A percentile compares a stretch with the other conserved stretches of the same genome.
Conservation (phyloP, 37 sponge, comb jelly and placozoan species). For the Ephydatia muelleri region DNA sequence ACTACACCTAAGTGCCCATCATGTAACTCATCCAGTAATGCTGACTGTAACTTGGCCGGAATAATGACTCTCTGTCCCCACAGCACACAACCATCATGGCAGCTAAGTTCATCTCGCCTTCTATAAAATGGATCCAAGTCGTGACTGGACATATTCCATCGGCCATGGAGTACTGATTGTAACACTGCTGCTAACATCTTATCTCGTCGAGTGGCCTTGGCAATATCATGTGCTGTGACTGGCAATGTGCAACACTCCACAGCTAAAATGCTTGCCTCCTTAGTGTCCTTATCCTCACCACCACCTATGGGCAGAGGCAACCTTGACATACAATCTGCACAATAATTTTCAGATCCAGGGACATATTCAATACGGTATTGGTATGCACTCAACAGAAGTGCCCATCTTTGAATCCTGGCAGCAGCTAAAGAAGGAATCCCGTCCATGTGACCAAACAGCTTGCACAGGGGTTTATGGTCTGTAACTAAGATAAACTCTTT, state of each 20-base stretch:
- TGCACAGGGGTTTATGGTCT: slow-evolving; percentile 44
- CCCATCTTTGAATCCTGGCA: slow-evolving; percentile 41
- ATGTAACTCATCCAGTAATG: slow-evolving; percentile 21
- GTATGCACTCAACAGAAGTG: slow-evolving; percentile 27
- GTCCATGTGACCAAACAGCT: slow-evolving; percentile 34
- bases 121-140: neutral
- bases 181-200: slow-evolving; percentile 42
- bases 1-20: slow-evolving; percentile 9
- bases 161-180: slow-evolving; percentile 14
- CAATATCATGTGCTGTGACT: slow-evolving; percentile 21
- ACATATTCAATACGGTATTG: slow-evolving; percentile 29
- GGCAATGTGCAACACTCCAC: slow-evolving; percentile 2
- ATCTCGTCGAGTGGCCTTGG: slow-evolving; percentile 18
- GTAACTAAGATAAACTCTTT: slow-evolving; percentile 25
- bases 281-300: too few species aligned
- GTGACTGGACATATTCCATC: slow-evolving; percentile 12
- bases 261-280: neutral
- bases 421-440: slow-evolving; percentile 41
- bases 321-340: too few species aligned
- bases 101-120: slow-evolving; percentile 12
- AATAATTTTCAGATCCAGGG: too few species aligned
- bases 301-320: slow-evolving; percentile 2
- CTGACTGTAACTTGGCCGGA: neutral
- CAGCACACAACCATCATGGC: slow-evolving; percentile 5
- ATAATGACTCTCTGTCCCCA: slow-evolving; percentile 23